Conservation (phyloP, 1,140 invertebrate genomes). For the Calephelis virginiensis region DNA sequence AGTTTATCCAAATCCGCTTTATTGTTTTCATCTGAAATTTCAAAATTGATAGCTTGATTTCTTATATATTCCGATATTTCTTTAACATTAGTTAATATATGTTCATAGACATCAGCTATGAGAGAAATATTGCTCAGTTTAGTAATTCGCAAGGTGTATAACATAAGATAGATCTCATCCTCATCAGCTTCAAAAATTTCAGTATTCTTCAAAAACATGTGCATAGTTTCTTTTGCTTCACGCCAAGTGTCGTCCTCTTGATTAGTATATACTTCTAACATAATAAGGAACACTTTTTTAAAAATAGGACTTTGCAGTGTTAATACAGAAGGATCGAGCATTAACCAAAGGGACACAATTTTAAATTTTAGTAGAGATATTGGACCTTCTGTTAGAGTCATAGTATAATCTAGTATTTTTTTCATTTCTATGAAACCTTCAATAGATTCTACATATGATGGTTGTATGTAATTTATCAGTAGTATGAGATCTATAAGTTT, state of each 20-base stretch:
- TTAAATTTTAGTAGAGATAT: conserved; percentile 81
- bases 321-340: conserved; percentile 79
- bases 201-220: conserved; percentile 79
- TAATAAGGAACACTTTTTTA: conserved; percentile 77
- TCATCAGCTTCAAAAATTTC: conserved; percentile 81
- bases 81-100: conserved; percentile 50
- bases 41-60: conserved; percentile 56
- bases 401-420: conserved; percentile 67
- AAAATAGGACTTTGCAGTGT: conserved; percentile 80
- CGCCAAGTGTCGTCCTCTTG: conserved; percentile 65
- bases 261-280: conserved; percentile 79
- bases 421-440: conserved; percentile 70
- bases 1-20: conserved; percentile 56
- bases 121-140: conserved; percentile 48
- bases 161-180: conserved; percentile 83
- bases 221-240: conserved; percentile 67
- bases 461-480: conserved; percentile 77
- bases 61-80: conserved; percentile 50
- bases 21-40: conserved; percentile 47
- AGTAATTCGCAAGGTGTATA: conserved; percentile 74
- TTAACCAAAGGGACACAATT: conserved; percentile 81
- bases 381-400: conserved; percentile 47
- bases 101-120: conserved; percentile 62
- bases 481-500: conserved; percentile 79
- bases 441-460: conserved; percentile 76